These are phyloP conservation scores for Brachynemurus nebulosus DNA, from an alignment of 2,888 invertebrate species.

Conservation along the genomic window DNA sequence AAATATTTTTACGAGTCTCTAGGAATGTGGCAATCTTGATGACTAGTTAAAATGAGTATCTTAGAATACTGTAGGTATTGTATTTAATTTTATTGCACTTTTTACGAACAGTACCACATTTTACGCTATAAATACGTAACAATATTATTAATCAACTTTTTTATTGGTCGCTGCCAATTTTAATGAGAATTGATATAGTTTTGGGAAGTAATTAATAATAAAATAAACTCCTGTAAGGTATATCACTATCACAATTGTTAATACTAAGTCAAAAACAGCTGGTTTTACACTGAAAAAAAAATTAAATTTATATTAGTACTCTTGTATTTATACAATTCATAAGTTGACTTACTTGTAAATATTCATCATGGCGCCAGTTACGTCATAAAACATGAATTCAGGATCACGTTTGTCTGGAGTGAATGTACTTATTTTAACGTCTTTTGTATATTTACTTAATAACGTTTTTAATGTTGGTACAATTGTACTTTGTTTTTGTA, in stretches of 20 bases:
- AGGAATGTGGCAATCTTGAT: no score
- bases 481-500: slow-evolving; percentile 48
- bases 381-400: slow-evolving; percentile 82
- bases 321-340: background rate
- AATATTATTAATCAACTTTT: slow-evolving; percentile 5
- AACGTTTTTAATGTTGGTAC: slow-evolving; percentile 57
- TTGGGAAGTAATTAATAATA: slow-evolving; percentile 56
- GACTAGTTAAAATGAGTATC: no score
- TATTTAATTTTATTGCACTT: no score
- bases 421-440: slow-evolving; percentile 54
- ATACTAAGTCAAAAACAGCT: slow-evolving; percentile 91
- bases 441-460: slow-evolving; percentile 61
- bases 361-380: slow-evolving; percentile 62
- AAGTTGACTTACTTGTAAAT: slow-evolving; percentile 61
- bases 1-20: no score
- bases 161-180: slow-evolving; percentile 27
- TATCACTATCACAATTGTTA: slow-evolving; percentile 70
- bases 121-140: slow-evolving; percentile 1
- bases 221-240: slow-evolving; percentile 81
- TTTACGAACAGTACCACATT: no score
- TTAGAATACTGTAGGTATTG: no score
- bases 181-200: slow-evolving; percentile 48
- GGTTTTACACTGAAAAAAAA: slow-evolving; percentile 77
- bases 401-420: slow-evolving; percentile 78
- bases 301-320: slow-evolving; percentile 11